Conservation (phyloP, 2,888 invertebrate species). For the Lucinisca nassula region DNA sequence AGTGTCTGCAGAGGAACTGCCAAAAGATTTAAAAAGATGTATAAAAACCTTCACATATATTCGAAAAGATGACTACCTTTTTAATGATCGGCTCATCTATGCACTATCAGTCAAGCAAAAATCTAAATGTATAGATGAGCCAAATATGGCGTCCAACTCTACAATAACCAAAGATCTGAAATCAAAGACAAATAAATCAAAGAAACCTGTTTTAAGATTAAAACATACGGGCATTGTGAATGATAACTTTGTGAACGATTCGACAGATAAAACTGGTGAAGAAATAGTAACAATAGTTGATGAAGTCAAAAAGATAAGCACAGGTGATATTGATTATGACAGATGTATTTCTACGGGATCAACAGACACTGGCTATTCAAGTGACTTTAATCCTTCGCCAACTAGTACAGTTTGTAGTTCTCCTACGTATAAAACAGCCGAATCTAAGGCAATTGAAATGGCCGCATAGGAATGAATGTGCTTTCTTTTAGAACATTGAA, state of each 20-base stretch:
- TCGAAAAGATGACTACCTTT: slow-evolving; percentile 70
- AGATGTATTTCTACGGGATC: slow-evolving; percentile 53
- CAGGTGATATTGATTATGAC: slow-evolving; percentile 41
- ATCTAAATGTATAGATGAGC: slow-evolving; percentile 12
- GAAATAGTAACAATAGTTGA: not conserved
- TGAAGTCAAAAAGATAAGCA: not conserved
- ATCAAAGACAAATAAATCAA: not conserved
- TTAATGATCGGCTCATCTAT: slow-evolving; percentile 69
- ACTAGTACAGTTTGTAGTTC: not conserved
- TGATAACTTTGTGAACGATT: not conserved
- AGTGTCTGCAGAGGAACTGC: slow-evolving; percentile 92
- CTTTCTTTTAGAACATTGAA: not conserved
- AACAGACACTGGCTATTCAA: slow-evolving; percentile 65
- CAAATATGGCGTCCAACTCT: not conserved
- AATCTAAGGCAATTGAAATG: not conserved
- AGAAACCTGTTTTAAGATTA: not conserved
- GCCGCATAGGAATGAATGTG: not conserved
- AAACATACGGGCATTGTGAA: not conserved
- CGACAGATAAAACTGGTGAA: not conserved
- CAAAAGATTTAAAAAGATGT: slow-evolving; percentile 73
- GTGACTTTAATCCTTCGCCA: slow-evolving; percentile 35
- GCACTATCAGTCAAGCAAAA: slow-evolving; percentile 65
- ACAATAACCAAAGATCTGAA: not conserved
- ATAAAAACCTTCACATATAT: slow-evolving; percentile 76
- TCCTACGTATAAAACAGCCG: not conserved